Evolutionary conservation across 2,797 vertebrate species (phyloP).

Genomic region (Microctenopoma lineatum): DNA sequence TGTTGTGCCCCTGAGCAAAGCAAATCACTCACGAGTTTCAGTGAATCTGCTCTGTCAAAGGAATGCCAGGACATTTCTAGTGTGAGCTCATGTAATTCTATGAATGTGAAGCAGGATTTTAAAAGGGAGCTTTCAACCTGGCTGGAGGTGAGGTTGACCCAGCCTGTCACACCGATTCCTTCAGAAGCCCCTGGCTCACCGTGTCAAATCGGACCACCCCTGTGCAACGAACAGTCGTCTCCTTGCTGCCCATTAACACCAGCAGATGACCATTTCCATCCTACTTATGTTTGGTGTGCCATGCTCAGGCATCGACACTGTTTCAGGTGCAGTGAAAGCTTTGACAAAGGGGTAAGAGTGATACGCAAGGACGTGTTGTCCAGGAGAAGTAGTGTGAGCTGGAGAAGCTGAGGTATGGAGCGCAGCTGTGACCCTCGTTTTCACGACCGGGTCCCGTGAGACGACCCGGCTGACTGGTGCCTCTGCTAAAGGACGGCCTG

Average conservation of each 20-base stretch:
- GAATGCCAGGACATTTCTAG: conserved; percentile 7
- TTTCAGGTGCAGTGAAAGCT: conserved; percentile 17
- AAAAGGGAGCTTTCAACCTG: conserved; percentile 22
- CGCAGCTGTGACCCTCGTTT: conserved; percentile 59
- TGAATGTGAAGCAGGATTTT: conserved; percentile 21
- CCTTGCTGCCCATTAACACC: conserved; percentile 29
- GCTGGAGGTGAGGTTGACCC: conserved; percentile 9
- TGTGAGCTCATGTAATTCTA: conserved; percentile 19
- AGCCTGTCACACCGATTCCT: conserved; percentile 43
- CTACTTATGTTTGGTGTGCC: conserved; percentile 29
- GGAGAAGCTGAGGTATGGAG: conserved; percentile 54
- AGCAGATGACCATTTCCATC: conserved; percentile 43
- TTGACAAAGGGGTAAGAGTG: conserved; percentile 44
- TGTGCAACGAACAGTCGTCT: conserved; percentile 34
- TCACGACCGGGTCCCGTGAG: conserved; percentile 37
- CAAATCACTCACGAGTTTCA: conserved; percentile 2
- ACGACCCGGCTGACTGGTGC: conserved; percentile 55
- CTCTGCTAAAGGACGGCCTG: conserved; percentile 49
- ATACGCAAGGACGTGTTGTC: conserved; percentile 23
- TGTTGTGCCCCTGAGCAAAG: conserved; percentile 27
- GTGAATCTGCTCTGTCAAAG: conserved; percentile 5
- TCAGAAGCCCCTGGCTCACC: conserved; percentile 39
- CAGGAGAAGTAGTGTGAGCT: conserved; percentile 36
- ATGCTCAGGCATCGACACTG: conserved; percentile 32
- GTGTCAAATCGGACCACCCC: conserved; percentile 73